A percentile compares a stretch with the other conserved stretches of the same genome.
Evolutionary conservation across 2,888 invertebrate species (phyloP).

Genomic region (Heterodera filipjevi): DNA sequence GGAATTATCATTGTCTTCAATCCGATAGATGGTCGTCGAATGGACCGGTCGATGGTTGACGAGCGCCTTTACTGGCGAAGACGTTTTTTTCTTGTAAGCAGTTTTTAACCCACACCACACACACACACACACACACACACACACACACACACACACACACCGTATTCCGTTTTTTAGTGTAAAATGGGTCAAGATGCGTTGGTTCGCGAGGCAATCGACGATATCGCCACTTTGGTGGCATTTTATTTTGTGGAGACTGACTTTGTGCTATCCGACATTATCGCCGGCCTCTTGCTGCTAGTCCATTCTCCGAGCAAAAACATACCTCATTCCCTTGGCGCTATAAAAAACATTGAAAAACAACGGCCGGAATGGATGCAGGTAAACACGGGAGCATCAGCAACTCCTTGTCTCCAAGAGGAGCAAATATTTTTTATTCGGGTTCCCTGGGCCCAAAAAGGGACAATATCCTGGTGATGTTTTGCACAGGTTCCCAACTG

Average conservation of each 20-base stretch:
- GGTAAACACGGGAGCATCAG: background rate
- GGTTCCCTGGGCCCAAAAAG: too few species aligned
- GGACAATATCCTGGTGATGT: too few species aligned
- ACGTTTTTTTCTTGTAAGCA: constrained; percentile 49
- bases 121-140: too few species aligned
- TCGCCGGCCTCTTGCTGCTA: constrained; percentile 84
- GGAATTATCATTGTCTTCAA: constrained; percentile 55
- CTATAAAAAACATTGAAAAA: constrained; percentile 68
- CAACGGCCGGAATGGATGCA: constrained; percentile 75
- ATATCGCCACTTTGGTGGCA: constrained; percentile 59
- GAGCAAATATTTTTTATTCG: too few species aligned
- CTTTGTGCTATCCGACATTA: constrained; percentile 83
- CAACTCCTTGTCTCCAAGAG: too few species aligned
- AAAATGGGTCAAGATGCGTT: constrained; percentile 57
- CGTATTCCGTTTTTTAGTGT: constrained; percentile 45
- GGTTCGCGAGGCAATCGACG: constrained; percentile 61
- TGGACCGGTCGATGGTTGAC: constrained; percentile 50
- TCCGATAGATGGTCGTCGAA: constrained; percentile 50
- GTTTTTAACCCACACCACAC: too few species aligned
- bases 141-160: too few species aligned
- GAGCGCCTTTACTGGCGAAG: constrained; percentile 52
- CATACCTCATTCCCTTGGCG: constrained; percentile 71
- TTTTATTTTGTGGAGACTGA: constrained; percentile 69
- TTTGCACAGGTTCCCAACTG: constrained; percentile 40
- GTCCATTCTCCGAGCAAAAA: constrained; percentile 70